phyloP scores from a whole-genome alignment of 2,888 invertebrate genomes.

The Hydropsyche betteni region DNA sequence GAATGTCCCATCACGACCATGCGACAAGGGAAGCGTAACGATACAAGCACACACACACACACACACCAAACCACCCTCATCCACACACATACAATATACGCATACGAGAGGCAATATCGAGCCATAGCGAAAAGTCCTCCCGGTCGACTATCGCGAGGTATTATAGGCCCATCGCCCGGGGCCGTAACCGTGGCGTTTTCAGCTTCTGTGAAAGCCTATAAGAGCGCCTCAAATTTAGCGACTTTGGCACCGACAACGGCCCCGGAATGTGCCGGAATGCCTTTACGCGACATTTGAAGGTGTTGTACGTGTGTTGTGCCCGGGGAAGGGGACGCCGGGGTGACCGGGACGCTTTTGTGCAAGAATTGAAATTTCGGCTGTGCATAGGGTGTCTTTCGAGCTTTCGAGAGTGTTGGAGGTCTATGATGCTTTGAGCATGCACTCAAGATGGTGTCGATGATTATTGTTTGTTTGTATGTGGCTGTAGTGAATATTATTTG shows the following conservation, averaged over 20 bases:
- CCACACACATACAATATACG: background rate
- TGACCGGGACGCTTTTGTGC: no score
- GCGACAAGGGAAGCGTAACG: conserved; percentile 6
- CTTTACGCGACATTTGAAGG: conserved; percentile 63
- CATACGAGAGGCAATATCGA: no score
- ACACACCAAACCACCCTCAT: background rate
- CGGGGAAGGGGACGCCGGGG: conserved; percentile 19
- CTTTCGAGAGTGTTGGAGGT: no score
- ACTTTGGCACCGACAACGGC: conserved; percentile 57
- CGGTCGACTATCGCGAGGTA: conserved; percentile 54
- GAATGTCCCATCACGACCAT: background rate
- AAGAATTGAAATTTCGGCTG: no score
- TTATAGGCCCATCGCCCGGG: conserved; percentile 59
- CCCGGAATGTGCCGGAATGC: conserved; percentile 59
- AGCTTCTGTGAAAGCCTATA: conserved; percentile 64
- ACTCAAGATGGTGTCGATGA: no score
- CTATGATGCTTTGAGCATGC: no score
- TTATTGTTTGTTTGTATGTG: no score
- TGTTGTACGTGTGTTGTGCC: conserved; percentile 51
- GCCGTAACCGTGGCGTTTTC: conserved; percentile 60
- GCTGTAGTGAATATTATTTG: no score
- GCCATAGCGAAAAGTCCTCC: conserved; percentile 60
- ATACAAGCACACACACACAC: no score
- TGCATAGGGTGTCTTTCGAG: no score
- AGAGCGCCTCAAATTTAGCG: conserved; percentile 66